phyloP scores from a whole-genome alignment of 2,888 invertebrate species.

The Ectropis crepuscularia region DNA sequence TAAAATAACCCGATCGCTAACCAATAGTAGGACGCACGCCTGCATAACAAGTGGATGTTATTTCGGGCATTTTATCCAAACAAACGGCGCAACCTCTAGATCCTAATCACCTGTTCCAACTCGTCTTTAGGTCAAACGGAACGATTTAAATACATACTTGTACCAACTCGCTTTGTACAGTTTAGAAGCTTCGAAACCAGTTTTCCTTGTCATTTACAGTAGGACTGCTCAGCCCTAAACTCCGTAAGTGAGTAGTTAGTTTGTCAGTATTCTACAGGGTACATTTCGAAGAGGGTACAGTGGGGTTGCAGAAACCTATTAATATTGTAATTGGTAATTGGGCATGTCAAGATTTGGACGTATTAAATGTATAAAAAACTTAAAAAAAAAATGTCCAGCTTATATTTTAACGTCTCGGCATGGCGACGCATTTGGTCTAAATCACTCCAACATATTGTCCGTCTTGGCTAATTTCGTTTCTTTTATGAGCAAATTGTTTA shows the following conservation, averaged over 20 bases:
- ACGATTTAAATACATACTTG: neutral
- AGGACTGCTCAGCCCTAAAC: too few species aligned
- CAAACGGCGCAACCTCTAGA: constrained; percentile 49
- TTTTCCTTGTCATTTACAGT: constrained; percentile 2
- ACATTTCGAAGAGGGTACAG: neutral
- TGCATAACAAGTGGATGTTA: constrained; percentile 58
- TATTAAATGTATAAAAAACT: too few species aligned
- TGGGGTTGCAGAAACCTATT: too few species aligned
- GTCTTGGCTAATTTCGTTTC: constrained; percentile 64
- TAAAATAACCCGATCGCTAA: constrained; percentile 58
- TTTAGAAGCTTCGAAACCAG: constrained; percentile 5
- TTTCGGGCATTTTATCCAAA: constrained; percentile 62
- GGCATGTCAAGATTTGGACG: too few species aligned
- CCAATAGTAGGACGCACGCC: constrained; percentile 51
- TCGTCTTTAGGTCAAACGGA: constrained; percentile 32
- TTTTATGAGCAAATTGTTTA: constrained; percentile 69
- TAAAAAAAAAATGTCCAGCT: too few species aligned
- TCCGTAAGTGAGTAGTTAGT: neutral
- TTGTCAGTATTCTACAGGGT: neutral
- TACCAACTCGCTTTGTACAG: neutral
- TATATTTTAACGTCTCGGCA: neutral
- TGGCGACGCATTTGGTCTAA: constrained; percentile 48
- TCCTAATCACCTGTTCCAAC: constrained; percentile 49
- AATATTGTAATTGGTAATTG: too few species aligned
- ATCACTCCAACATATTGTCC: constrained; percentile 45